Percentiles rank a stretch among this genome's conserved stretches.
phyloP scores from a whole-genome alignment of 2,797 vertebrate genomes.

The Tauraco hartlaubi region DNA sequence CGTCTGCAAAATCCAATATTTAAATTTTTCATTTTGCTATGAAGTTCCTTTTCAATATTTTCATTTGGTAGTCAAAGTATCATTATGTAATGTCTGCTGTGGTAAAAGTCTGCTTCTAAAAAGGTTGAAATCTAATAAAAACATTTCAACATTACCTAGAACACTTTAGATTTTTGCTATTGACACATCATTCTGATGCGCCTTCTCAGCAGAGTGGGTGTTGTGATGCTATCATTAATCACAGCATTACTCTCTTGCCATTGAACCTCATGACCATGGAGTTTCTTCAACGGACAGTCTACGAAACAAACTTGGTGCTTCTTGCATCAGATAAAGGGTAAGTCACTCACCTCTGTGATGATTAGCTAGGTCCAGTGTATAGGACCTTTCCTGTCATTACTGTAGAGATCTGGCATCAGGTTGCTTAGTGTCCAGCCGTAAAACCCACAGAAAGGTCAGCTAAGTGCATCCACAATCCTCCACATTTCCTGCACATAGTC shows the following conservation, averaged over 20 bases:
- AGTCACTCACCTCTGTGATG: not conserved
- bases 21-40: not conserved
- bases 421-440: not conserved
- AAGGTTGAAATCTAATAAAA: not conserved
- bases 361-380: not conserved
- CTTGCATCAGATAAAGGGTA: not conserved
- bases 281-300: not conserved
- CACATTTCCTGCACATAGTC: not conserved
- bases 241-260: not conserved
- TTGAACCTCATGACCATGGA: not conserved
- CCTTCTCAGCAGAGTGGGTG: not conserved
- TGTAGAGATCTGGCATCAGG: not conserved
- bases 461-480: not conserved
- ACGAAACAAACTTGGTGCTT: not conserved
- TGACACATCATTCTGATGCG: not conserved
- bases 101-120: not conserved
- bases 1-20: slow-evolving; percentile 8
- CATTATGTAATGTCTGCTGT: not conserved
- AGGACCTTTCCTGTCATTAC: not conserved
- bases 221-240: not conserved
- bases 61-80: not conserved
- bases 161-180: not conserved
- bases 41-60: not conserved
- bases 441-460: not conserved
- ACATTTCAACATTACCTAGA: not conserved